phyloP scores from a whole-genome alignment of 2,888 invertebrate species.

The Drosophila algonquin region DNA sequence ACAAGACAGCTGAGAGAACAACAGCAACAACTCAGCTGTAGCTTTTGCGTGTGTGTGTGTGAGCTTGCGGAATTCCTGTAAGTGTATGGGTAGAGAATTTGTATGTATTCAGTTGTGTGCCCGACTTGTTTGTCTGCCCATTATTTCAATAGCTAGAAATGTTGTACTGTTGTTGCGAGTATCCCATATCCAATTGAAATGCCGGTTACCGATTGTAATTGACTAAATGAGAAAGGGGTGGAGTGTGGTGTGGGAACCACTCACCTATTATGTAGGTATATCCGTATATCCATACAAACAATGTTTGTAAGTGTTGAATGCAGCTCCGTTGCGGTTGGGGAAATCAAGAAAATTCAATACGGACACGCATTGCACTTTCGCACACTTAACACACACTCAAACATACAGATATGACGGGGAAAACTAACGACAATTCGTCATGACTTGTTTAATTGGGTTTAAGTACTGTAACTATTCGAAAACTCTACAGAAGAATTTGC shows the following conservation, averaged over 20 bases:
- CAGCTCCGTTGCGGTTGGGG: slow-evolving; percentile 35
- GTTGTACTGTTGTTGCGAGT: slow-evolving; percentile 16
- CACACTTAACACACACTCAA: slow-evolving; percentile 27
- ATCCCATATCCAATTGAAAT: slow-evolving; percentile 21
- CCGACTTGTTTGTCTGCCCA: slow-evolving; percentile 13
- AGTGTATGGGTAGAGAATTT: slow-evolving; percentile 2
- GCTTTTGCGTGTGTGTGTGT: slow-evolving; percentile 6
- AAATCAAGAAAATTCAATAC: slow-evolving; percentile 71
- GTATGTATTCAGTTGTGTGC: slow-evolving; percentile 23
- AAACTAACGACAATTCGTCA: background rate
- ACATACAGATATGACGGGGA: background rate
- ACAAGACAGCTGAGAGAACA: slow-evolving; percentile 45
- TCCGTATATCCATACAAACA: slow-evolving; percentile 54
- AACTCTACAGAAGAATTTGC: background rate
- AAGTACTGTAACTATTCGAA: background rate
- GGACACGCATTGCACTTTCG: slow-evolving; percentile 62
- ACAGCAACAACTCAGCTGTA: slow-evolving; percentile 25
- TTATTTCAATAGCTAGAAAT: slow-evolving; percentile 5
- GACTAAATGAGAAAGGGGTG: background rate
- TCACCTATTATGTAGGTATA: slow-evolving; percentile 53
- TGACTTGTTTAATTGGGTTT: background rate
- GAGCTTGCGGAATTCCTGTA: slow-evolving; percentile 8
- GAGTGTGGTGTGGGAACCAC: slow-evolving; percentile 1
- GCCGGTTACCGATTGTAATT: slow-evolving; percentile 27
- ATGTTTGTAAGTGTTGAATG: slow-evolving; percentile 19